These are phyloP conservation scores for Euzophera pinguis DNA, from an alignment of 2,888 invertebrate genomes.

Conservation along the genomic window DNA sequence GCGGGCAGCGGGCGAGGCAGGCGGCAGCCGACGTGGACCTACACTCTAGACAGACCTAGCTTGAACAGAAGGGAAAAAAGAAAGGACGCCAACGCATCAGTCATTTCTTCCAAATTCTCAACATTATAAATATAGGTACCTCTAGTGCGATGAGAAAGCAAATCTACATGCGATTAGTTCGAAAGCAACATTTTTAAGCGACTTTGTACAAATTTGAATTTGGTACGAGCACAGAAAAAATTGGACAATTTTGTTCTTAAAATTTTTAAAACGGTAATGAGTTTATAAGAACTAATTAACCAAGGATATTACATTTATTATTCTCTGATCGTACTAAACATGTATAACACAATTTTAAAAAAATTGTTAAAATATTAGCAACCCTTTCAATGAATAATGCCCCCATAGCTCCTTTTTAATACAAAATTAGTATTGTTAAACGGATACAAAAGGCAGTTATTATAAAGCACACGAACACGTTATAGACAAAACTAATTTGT, in stretches of 20 bases:
- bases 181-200: constrained; percentile 10
- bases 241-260: background rate
- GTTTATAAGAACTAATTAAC: no score
- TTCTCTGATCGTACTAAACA: background rate
- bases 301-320: background rate
- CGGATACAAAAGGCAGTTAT: background rate
- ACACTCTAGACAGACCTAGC: constrained; percentile 78
- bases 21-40: constrained; percentile 61
- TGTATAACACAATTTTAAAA: background rate
- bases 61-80: constrained; percentile 78
- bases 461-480: constrained; percentile 7
- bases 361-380: background rate
- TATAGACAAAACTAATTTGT: constrained; percentile 6
- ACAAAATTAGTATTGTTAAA: background rate
- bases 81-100: constrained; percentile 77
- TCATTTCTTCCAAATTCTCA: constrained; percentile 70
- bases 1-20: constrained; percentile 58
- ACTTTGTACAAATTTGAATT: background rate
- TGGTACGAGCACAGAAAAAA: background rate
- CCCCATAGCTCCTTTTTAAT: background rate
- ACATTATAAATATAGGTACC: constrained; percentile 30
- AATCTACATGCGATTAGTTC: constrained; percentile 5
- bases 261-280: no score
- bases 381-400: background rate
- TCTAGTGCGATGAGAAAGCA: constrained; percentile 6